Evolutionary conservation across 2,797 vertebrate genomes (phyloP).

Genomic region (Tragelaphus eurycerus): DNA sequence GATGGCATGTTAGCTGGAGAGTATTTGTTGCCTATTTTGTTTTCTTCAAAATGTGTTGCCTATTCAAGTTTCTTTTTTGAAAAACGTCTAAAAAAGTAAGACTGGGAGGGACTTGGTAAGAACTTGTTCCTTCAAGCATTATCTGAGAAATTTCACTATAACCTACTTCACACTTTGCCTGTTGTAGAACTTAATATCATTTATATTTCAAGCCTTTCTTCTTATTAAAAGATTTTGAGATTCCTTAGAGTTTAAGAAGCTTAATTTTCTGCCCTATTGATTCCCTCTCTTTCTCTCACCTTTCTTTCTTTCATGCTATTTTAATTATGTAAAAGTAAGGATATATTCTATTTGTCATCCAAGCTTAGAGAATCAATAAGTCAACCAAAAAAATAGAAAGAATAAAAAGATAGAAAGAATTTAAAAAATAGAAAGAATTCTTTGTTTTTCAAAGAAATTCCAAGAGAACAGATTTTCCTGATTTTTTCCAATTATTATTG

Average conservation of each 20-base stretch:
- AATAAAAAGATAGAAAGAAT: too few relatives aligned
- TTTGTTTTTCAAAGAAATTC: neutral
- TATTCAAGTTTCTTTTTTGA: neutral
- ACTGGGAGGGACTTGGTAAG: neutral
- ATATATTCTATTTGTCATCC: neutral
- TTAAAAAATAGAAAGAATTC: too few relatives aligned
- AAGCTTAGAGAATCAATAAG: neutral
- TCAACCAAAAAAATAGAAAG: neutral
- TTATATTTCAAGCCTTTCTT: neutral
- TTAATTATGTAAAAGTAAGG: neutral
- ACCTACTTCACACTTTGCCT: neutral
- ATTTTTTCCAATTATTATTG: neutral
- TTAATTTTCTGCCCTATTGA: neutral
- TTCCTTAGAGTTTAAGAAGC: neutral
- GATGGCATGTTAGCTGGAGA: neutral
- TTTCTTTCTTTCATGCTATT: neutral
- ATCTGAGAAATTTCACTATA: neutral
- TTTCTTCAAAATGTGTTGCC: neutral
- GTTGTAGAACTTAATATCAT: neutral
- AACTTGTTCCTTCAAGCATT: neutral
- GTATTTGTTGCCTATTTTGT: neutral
- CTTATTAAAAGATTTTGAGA: neutral
- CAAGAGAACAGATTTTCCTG: neutral
- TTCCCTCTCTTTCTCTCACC: neutral
- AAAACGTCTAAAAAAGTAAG: neutral